Evolutionary conservation across 2,113 vertebrate genomes (phyloP), one percentile per base, ranked within the genome.

Genomic region (Agapornis roseicollis): DNA sequence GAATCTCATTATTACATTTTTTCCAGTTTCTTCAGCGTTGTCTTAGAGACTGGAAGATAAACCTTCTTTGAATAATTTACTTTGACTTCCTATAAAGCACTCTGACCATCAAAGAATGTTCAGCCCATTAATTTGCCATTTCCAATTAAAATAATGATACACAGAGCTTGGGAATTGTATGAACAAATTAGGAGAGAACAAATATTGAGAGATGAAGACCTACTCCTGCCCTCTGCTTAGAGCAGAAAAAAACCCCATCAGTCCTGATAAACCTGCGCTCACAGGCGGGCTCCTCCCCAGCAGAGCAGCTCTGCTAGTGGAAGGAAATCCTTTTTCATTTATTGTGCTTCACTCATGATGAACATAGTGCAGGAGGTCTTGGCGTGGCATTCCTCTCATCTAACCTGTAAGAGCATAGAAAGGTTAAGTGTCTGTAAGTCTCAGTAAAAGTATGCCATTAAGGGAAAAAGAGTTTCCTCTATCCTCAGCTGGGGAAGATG

Each of bases 131-230:
- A 52, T 92, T 92, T 93, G 69, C 73, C 65, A 41, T 90, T 92
- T 65, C 42, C 24, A 81, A 37, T 90, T 86, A 81, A 84, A 95
- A 35, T 88, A 78, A 92, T n/a, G 20, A 55, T 35, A 27, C 33
- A 31, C 13, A 74, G 14, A 73, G 25, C 50, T 74, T 86, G 76
- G 50, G 55, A 78, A 88, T 80, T 88, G n/a, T 73, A 58, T 77
- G 68, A 86, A 71, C 60, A 90, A 90, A 90, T 92, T 63, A 88
- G 29, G 49, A 90, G 63, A 86, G 78, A 94, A 69, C 29, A 93
- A 77, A 71, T 90, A 79, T 44, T 70, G 53, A 65, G 35, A 84
- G 55, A 70, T 56, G 68, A 70, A 95, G 76, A 50, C 63, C 31
- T 80, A 29, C 25, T 85, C 25, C 23, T 65, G 3, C 60, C 35